Conservation (phyloP, 2,113 vertebrate genomes). For the Sula dactylatra region DNA sequence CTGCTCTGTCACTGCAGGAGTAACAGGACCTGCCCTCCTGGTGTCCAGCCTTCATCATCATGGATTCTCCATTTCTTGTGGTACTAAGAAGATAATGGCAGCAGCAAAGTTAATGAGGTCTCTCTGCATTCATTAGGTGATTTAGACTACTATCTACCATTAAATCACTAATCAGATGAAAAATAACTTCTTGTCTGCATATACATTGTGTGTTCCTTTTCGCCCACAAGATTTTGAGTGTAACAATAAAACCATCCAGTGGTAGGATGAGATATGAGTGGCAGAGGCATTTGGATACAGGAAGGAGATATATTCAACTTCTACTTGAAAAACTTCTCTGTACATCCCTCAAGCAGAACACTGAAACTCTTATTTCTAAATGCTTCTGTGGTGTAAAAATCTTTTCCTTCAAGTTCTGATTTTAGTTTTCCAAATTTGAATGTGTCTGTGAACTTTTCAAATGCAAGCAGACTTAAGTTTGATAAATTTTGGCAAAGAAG, state of each 20-base stretch:
- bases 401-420: not conserved
- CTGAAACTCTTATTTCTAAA: not conserved
- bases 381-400: not conserved
- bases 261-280: not conserved
- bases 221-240: not conserved
- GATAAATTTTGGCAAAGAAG: constrained; percentile 49
- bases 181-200: not conserved
- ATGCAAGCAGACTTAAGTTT: not conserved
- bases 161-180: not conserved
- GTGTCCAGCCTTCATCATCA: not conserved
- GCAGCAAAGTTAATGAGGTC: not conserved
- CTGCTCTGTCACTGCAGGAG: not conserved
- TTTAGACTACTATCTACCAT: not conserved
- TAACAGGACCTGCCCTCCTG: not conserved
- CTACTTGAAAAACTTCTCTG: not conserved
- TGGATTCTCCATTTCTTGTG: not conserved
- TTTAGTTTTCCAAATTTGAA: constrained; percentile 43
- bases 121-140: not conserved
- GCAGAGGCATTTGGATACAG: not conserved
- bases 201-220: not conserved
- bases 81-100: not conserved
- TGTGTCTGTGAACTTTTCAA: constrained; percentile 12
- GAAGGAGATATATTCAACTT: not conserved
- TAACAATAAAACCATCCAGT: not conserved
- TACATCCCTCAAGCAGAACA: not conserved